These are phyloP conservation scores for Garrulus glandarius DNA, from an alignment of 2,797 vertebrate species.

Conservation along the genomic window DNA sequence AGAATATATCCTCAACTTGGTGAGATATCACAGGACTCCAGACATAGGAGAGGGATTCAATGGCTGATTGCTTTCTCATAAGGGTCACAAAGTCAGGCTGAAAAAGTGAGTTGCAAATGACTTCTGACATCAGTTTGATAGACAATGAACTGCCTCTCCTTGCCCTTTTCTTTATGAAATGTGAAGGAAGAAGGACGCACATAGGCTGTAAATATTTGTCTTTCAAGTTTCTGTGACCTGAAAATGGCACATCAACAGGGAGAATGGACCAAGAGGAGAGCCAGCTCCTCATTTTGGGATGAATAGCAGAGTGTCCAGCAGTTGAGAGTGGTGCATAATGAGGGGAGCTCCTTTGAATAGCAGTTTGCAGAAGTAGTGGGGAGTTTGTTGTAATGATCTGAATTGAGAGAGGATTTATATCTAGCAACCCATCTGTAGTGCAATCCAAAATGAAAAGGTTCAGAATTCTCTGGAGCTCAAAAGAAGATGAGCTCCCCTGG, in stretches of 20 bases:
- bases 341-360: background rate
- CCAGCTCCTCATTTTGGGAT: background rate
- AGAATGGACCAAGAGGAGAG: background rate
- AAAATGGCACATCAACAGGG: background rate
- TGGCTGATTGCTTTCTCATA: background rate
- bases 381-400: background rate
- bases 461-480: background rate
- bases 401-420: background rate
- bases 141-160: background rate
- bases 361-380: background rate
- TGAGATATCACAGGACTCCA: background rate
- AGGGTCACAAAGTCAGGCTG: background rate
- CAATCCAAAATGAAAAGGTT: background rate
- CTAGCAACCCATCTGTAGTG: background rate
- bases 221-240: background rate
- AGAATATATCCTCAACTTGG: background rate
- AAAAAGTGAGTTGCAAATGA: background rate
- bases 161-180: background rate
- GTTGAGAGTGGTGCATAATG: background rate
- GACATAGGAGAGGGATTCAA: background rate
- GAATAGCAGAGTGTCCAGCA: background rate
- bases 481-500: background rate
- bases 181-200: background rate
- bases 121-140: background rate
- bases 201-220: background rate